These are phyloP conservation scores for Sapayoa aenigma DNA, from an alignment of 2,113 vertebrate species.

Conservation along the genomic window DNA sequence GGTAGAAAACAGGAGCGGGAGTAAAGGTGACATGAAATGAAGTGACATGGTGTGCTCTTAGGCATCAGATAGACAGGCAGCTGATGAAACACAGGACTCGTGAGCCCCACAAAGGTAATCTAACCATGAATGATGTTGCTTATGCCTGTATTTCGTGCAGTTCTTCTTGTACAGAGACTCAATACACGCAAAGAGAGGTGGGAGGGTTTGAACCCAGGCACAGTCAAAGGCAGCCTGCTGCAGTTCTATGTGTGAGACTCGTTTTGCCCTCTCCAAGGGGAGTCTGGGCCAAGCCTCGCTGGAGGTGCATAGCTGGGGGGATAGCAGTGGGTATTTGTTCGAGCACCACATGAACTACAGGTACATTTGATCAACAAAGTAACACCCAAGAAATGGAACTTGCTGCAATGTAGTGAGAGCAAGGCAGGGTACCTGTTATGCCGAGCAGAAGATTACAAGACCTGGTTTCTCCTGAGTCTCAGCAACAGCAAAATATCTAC, in stretches of 20 bases:
- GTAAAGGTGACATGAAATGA: not conserved
- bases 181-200: not conserved
- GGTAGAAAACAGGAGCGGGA: not conserved
- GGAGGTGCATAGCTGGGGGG: fast-evolving
- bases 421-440: not conserved
- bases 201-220: not conserved
- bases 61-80: not conserved
- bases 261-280: not conserved
- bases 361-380: not conserved
- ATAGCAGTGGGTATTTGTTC: not conserved
- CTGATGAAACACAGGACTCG: not conserved
- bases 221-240: fast-evolving
- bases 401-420: fast-evolving
- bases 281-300: fast-evolving
- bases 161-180: not conserved
- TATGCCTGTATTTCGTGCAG: not conserved
- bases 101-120: not conserved
- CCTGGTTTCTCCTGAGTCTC: not conserved
- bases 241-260: fast-evolving
- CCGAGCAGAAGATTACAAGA: not conserved
- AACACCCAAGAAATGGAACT: not conserved
- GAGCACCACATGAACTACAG: not conserved
- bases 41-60: not conserved
- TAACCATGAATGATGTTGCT: not conserved
- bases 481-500: not conserved